These are phyloP conservation scores for Andrena minutula DNA, from an alignment of 2,888 invertebrate species.

Conservation along the genomic window DNA sequence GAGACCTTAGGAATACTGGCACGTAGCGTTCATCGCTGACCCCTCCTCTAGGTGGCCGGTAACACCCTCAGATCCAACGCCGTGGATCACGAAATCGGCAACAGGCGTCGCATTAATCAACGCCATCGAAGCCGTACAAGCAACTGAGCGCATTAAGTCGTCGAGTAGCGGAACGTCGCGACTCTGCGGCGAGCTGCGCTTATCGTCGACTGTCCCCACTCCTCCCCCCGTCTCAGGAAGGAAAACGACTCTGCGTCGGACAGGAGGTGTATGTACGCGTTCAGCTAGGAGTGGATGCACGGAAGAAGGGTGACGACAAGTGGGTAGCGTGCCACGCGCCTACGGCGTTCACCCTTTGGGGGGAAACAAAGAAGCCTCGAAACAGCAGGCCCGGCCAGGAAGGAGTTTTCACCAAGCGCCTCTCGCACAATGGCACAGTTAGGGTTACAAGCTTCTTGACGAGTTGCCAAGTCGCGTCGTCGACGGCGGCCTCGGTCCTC, in stretches of 20 bases:
- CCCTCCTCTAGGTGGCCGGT: neutral
- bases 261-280: neutral
- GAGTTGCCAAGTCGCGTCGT: constrained; percentile 83
- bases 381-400: constrained; percentile 73
- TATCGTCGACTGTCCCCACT: constrained; percentile 54
- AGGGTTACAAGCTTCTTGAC: constrained; percentile 84
- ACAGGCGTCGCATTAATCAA: constrained; percentile 59
- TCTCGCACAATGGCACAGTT: constrained; percentile 79
- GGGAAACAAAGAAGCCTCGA: constrained; percentile 78
- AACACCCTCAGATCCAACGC: constrained; percentile 29
- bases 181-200: constrained; percentile 36
- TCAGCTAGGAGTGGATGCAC: constrained; percentile 14
- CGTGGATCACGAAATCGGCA: constrained; percentile 25
- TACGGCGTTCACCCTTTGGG: constrained; percentile 64
- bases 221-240: constrained; percentile 8
- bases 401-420: constrained; percentile 70
- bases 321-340: constrained; percentile 71
- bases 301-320: constrained; percentile 62
- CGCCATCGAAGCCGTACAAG: constrained; percentile 70
- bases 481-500: constrained; percentile 72
- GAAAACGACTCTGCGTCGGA: constrained; percentile 53
- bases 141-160: constrained; percentile 76
- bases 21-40: constrained; percentile 14
- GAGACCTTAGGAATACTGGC: constrained; percentile 47
- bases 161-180: constrained; percentile 67